Percentiles rank a stretch among this genome's conserved stretches.
Conservation (phyloP, 2,797 vertebrate species). For the Dicrostonyx torquatus region DNA sequence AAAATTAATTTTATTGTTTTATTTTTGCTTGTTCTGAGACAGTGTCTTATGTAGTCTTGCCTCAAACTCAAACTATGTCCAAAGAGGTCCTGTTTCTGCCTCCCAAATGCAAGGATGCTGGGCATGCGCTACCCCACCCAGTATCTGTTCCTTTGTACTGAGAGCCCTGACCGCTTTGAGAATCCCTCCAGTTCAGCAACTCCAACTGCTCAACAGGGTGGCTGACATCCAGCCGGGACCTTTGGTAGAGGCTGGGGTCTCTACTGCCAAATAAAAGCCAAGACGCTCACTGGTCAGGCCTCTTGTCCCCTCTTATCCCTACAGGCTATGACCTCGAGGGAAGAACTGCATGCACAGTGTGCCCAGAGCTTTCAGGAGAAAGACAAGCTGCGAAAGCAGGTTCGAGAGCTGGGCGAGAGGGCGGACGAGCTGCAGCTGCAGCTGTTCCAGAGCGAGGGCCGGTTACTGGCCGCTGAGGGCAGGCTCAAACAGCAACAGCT, state of each 20-base stretch:
- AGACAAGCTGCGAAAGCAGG: constrained; percentile 90
- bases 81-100: neutral
- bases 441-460: constrained; percentile 90
- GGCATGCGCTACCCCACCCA: no score
- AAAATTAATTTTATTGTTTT: neutral
- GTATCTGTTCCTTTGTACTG: neutral
- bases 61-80: neutral
- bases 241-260: no score
- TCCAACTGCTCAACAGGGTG: neutral
- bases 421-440: constrained; percentile 92
- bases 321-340: constrained; percentile 88
- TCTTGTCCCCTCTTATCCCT: rapidly evolving
- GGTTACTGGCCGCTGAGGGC: constrained; percentile 88
- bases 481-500: constrained; percentile 86
- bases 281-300: rapidly evolving
- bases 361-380: constrained; percentile 91
- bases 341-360: constrained; percentile 89
- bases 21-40: neutral
- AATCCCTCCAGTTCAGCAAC: neutral
- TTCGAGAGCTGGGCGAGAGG: constrained; percentile 90
- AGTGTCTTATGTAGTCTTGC: neutral
- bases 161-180: neutral
- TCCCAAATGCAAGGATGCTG: neutral
- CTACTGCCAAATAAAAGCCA: neutral
- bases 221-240: neutral